Evolutionary conservation across 2,888 invertebrate genomes (phyloP).

Genomic region (Lottia gigantea): DNA sequence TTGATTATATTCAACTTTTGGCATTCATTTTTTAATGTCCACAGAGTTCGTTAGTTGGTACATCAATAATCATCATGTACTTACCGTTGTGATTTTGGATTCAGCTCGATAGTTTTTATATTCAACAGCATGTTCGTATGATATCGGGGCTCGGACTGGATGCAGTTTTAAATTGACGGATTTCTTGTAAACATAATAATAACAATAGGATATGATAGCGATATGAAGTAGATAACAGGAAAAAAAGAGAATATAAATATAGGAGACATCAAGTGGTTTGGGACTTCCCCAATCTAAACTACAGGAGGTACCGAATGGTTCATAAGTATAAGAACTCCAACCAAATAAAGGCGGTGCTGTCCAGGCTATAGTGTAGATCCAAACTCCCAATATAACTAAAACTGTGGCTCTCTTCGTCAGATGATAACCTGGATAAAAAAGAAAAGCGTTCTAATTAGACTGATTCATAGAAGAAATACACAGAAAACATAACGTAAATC

Average conservation of each 20-base stretch:
- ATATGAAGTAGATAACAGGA: slow-evolving; percentile 33
- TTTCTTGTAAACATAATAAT: slow-evolving; percentile 23
- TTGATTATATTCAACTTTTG: too few species aligned
- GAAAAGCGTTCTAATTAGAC: background rate
- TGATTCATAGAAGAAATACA: too few species aligned
- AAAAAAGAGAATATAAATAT: slow-evolving; percentile 31
- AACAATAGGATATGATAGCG: slow-evolving; percentile 31
- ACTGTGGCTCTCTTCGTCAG: slow-evolving; percentile 19
- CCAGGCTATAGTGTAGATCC: slow-evolving; percentile 29
- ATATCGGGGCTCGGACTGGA: background rate
- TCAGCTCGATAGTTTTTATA: slow-evolving; percentile 18
- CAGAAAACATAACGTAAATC: too few species aligned
- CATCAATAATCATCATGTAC: background rate
- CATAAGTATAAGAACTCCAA: slow-evolving; percentile 36
- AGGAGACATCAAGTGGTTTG: slow-evolving; percentile 25
- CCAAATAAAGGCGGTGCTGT: slow-evolving; percentile 34
- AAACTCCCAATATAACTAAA: slow-evolving; percentile 22
- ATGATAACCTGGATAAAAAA: slow-evolving; percentile 25
- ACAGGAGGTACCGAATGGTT: slow-evolving; percentile 42
- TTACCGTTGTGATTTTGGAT: slow-evolving; percentile 22
- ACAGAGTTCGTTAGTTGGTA: too few species aligned
- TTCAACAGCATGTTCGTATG: slow-evolving; percentile 14
- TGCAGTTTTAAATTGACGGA: background rate
- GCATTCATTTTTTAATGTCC: too few species aligned
- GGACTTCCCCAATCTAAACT: slow-evolving; percentile 37